Base-by-base conservation (phyloP, 2,113 vertebrate genomes). In the Cygnus buccinator region DNA sequence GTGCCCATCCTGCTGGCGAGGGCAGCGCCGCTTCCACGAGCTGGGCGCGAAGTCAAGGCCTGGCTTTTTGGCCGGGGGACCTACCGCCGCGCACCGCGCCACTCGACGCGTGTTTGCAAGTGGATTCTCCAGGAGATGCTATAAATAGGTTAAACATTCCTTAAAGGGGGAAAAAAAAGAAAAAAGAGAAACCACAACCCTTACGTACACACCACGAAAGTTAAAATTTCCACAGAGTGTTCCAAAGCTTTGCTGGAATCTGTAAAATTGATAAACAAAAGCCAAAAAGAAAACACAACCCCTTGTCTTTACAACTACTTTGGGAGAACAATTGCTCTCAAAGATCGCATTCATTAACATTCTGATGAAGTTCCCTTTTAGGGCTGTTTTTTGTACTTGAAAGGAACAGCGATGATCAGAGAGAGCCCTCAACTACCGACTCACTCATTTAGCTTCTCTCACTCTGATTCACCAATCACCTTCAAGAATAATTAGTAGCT, bases 331-430 rank as follows among this genome's bases (percentile, higher is more conserved):
- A 95, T 94, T 93, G 90, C 92, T 92, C 95, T 95, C 90, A 94
- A 96, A 96, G 95, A 95, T 95, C 65, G 90, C 89, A 97, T 97
- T 96, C 97, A 97, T 97, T 94, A 97, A 92, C 96, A 95, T 96
- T 94, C 97, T 95, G 93, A 97, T 96, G 94, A 96, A 96, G 94
- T 97, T 96, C 93, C 92, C 96, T 97, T 97, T 97, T 95, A 96
- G 96, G 63, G 65, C 90, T 95, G 91, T 96, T 97, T 97, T 97
- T 95, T 92, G 92, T 92, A 95, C 95, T 95, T 96, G 94, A 95
- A 94, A 96, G 94, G 90, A 95, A 93, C 95, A 95, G 94, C 94
- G 85, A 97, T 84, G 96, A 97, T 95, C 93, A 95, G 95, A 95
- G 94, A 97, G 91, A 95, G 93, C 87, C 95, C 92, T 98, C 96